Conservation (phyloP, 1,140 invertebrate genomes). For the Drosophila guanche region DNA sequence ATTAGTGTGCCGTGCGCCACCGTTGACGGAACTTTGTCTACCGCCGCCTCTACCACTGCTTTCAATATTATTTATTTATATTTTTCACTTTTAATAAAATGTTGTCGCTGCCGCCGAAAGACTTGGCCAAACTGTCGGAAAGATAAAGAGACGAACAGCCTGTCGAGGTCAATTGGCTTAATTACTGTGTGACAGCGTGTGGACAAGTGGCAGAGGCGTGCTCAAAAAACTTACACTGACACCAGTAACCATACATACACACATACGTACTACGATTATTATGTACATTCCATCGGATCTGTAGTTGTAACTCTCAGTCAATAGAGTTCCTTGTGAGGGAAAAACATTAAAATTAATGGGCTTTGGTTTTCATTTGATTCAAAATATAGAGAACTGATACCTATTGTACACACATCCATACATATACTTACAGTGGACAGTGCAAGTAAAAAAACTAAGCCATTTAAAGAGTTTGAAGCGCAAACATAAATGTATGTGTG, state of each 20-base stretch:
- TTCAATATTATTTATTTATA: slow-evolving; percentile 68
- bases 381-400: slow-evolving; percentile 34
- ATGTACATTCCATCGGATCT: slow-evolving; percentile 33
- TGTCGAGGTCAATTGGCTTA: slow-evolving; percentile 79
- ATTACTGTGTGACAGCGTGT: slow-evolving; percentile 73
- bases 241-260: neutral
- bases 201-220: slow-evolving; percentile 14
- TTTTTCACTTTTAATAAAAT: slow-evolving; percentile 71
- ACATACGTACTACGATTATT: neutral
- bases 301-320: slow-evolving; percentile 36
- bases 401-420: slow-evolving; percentile 3
- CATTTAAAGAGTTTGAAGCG: too few species aligned
- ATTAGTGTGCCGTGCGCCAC: slow-evolving; percentile 54
- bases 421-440: neutral
- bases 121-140: slow-evolving; percentile 52
- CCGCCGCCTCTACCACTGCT: slow-evolving; percentile 30
- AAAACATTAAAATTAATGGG: slow-evolving; percentile 40
- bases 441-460: too few species aligned
- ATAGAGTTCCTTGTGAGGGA: slow-evolving; percentile 38
- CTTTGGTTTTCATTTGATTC: slow-evolving; percentile 41
- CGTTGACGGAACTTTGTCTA: slow-evolving; percentile 57
- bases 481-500: neutral
- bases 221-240: slow-evolving; percentile 25
- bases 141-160: neutral
- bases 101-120: slow-evolving; percentile 34